These are phyloP conservation scores for Xiphias gladius DNA, from an alignment of 2,113 vertebrate genomes.

Conservation along the genomic window DNA sequence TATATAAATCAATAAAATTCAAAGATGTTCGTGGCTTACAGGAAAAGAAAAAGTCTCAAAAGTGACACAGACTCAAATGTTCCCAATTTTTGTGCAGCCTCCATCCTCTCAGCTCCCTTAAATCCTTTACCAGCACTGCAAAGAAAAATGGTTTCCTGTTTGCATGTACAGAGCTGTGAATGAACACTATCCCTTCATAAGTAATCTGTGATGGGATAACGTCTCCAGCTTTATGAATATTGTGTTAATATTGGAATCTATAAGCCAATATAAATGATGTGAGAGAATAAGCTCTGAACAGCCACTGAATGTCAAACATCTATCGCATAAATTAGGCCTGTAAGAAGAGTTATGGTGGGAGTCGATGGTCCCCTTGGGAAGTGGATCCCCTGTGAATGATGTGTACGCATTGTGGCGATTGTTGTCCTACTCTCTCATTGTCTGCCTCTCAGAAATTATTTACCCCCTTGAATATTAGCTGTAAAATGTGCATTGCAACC, in stretches of 20 bases:
- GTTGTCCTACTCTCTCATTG: constrained; percentile 64
- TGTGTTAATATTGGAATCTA: constrained; percentile 59
- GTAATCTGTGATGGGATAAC: constrained; percentile 46
- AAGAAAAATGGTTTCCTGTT: constrained; percentile 40
- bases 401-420: constrained; percentile 52
- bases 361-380: constrained; percentile 40
- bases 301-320: constrained; percentile 44
- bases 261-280: constrained; percentile 54
- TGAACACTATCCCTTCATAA: constrained; percentile 42
- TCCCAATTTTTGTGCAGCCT: constrained; percentile 10
- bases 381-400: constrained; percentile 61
- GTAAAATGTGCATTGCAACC: constrained; percentile 69
- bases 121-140: constrained; percentile 27
- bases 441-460: constrained; percentile 67
- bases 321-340: constrained; percentile 43
- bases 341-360: constrained; percentile 60
- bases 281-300: constrained; percentile 40
- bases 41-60: constrained; percentile 19
- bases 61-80: background rate
- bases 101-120: background rate
- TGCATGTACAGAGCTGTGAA: constrained; percentile 2
- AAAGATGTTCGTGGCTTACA: background rate
- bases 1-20: background rate
- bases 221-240: constrained; percentile 56
- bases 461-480: constrained; percentile 70